Percentiles rank a stretch among this genome's conserved stretches.
phyloP scores from a whole-genome alignment of 2,113 vertebrate genomes.

The Eolophus roseicapilla region DNA sequence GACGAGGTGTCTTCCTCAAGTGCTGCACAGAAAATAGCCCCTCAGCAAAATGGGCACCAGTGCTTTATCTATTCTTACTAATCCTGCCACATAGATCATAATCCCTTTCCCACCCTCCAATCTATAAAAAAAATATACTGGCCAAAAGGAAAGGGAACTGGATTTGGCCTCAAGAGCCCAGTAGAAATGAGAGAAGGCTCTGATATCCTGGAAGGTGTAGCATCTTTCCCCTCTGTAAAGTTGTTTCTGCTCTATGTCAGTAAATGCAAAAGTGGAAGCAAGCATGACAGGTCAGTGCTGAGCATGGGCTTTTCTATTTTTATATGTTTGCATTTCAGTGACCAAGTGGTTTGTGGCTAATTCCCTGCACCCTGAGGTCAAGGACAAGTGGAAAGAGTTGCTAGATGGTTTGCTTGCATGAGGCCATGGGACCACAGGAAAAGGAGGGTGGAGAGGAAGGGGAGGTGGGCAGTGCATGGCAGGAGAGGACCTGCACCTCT shows the following conservation, averaged over 20 bases:
- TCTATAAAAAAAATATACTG: neutral
- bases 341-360: neutral
- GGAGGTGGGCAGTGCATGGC: neutral
- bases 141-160: neutral
- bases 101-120: neutral
- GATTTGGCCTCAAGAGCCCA: neutral
- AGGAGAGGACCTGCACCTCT: neutral
- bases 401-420: fast-evolving
- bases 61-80: neutral
- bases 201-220: neutral
- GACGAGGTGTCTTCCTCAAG: neutral
- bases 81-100: neutral
- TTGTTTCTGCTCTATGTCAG: neutral
- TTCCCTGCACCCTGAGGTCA: neutral
- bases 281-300: neutral
- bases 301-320: neutral
- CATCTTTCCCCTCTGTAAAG: neutral
- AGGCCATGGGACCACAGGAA: neutral
- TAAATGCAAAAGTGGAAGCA: neutral
- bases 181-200: neutral
- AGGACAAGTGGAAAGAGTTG: neutral
- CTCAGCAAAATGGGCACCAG: neutral
- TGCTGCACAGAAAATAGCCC: neutral
- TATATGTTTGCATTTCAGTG: neutral
- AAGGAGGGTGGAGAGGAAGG: neutral